Percentiles rank a stretch among this genome's conserved stretches.
These are phyloP conservation scores for Meloidogyne exigua DNA, from an alignment of 1,140 invertebrate species.

Conservation along the genomic window DNA sequence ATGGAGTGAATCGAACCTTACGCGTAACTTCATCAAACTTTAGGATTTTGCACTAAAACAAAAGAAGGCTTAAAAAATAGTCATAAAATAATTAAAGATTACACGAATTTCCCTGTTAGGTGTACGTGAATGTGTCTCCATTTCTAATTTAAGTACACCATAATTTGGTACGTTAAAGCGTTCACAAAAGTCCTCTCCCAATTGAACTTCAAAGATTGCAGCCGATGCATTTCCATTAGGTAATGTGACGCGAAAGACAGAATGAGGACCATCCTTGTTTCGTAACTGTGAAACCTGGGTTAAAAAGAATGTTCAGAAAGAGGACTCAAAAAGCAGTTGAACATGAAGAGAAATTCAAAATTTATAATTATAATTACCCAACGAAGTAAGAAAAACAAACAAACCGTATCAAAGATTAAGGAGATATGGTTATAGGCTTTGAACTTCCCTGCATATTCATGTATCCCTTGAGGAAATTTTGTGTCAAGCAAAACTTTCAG, in stretches of 20 bases:
- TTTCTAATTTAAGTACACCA: neutral
- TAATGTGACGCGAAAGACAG: neutral
- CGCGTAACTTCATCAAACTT: constrained; percentile 4
- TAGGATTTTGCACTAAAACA: constrained; percentile 21
- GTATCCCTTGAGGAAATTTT: neutral
- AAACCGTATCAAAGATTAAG: neutral
- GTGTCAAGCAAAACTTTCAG: neutral
- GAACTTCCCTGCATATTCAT: constrained; percentile 3
- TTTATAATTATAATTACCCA: too few species aligned
- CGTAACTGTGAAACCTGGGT: neutral
- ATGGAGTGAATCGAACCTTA: constrained; percentile 13
- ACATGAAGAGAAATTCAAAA: too few species aligned
- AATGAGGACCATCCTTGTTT: constrained; percentile 8
- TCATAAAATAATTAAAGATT: constrained; percentile 1
- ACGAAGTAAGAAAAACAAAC: too few species aligned
- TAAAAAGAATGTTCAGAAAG: too few species aligned
- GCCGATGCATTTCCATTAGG: neutral
- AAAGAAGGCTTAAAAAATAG: neutral
- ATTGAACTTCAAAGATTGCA: constrained; percentile 14
- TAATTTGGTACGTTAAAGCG: constrained; percentile 3
- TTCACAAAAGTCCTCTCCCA: constrained; percentile 25
- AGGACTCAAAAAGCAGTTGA: too few species aligned
- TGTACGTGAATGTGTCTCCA: neutral
- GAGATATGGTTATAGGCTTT: constrained; percentile 6
- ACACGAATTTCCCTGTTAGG: neutral